phyloP scores from a whole-genome alignment of 2,113 vertebrate genomes.

The Campylorhamphus procurvoides region DNA sequence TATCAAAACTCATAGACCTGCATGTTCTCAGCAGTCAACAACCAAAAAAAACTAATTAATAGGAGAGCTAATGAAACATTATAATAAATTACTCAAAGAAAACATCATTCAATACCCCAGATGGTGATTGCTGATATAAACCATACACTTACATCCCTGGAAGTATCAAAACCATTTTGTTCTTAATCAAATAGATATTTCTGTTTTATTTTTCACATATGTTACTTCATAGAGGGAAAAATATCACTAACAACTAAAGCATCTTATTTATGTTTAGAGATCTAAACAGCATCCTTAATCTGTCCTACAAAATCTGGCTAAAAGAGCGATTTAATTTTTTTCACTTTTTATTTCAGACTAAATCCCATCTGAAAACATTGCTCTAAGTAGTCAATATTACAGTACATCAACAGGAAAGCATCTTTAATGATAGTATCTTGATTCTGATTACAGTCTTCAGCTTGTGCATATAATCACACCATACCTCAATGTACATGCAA shows the following conservation, averaged over 20 bases:
- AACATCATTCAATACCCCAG: neutral
- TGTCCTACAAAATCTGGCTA: neutral
- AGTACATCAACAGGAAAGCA: neutral
- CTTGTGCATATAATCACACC: neutral
- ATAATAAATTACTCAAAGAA: neutral
- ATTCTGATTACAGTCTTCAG: neutral
- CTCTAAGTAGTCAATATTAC: neutral
- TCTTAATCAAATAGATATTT: neutral
- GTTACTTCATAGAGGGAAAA: neutral
- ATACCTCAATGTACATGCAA: neutral
- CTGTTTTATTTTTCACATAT: neutral
- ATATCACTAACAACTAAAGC: neutral
- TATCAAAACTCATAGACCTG: neutral
- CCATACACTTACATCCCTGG: neutral
- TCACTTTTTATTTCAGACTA: neutral
- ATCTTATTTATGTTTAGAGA: neutral
- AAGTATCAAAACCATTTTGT: slow-evolving; percentile 16
- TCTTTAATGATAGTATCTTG: neutral
- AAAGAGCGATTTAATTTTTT: neutral
- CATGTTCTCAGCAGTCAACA: neutral
- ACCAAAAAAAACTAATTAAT: neutral
- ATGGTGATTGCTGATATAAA: neutral
- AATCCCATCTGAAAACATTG: neutral
- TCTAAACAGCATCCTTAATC: neutral
- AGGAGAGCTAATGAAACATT: neutral